Evolutionary conservation across 30 jellyfish, hydroid and myxozoan genomes (phyloP), one percentile per base, ranked within the genome.

Genomic region (Aurelia aurita complex sp. Pacific): DNA sequence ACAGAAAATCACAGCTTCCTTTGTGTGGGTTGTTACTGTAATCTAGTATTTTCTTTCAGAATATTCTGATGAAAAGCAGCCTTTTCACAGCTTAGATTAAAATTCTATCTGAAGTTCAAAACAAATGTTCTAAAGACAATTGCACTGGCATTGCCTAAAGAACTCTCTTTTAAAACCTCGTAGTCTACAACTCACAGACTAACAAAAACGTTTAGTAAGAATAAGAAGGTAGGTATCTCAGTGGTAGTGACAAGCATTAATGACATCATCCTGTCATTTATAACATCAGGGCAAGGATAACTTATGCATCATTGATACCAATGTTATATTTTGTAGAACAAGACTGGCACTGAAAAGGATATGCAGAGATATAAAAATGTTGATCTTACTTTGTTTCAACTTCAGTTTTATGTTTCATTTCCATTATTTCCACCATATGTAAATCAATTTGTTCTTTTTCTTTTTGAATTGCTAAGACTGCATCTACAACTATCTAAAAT

Each of bases 381-480:
- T 1, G 15, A 12, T 67, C 96, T 54, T 78, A 95, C 99, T 87
- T 96, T 53, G 99, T 96, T 51, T 96, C 98, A 5, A 92, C 94
- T 57, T 96, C 99, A 2, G 97, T 92, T 77, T 91, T 90, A 59
- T 96, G 99, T 54, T 67, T 75, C 99, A 96, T 96, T 83, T 96
- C 99, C 98, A 91, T 92, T n/a, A 96, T 66, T 80, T 96, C 99
- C 13, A 96, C 97, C 99, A 96, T 96, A 64, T 96, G 99, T 19
- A 96, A 73, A 88, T 96, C 99, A 17, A 91, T 89, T 15, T 97
- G 98, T 52, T 74, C 86, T 8, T 92, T 94, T 14, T 95, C 99
- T 29, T 67, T 69, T 52, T 60, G 83, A 43, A 96, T 90, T 69
- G 97, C 98, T 35, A 96, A 70, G 2, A 96, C 99, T 57, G 99